Base-by-base conservation (phyloP, 2,113 vertebrate species). In the Choloepus hoffmanni region DNA sequence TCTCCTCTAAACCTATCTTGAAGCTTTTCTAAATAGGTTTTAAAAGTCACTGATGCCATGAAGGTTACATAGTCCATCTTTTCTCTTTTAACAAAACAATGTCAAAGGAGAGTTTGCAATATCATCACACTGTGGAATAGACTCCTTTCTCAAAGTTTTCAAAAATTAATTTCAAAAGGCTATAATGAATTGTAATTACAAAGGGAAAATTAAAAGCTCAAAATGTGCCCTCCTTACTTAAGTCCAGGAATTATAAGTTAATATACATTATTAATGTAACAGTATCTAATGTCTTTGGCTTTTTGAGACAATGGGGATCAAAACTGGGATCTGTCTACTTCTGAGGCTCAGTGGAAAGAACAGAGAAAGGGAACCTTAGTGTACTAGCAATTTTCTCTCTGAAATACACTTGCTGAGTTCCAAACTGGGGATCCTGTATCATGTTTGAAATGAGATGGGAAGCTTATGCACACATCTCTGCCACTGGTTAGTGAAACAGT, bases 1-100 rank as follows among this genome's bases (percentile, higher is more conserved):
- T 97, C 98, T 98, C n/a, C 97, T 98, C 97, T 94, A 92, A 92
- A 97, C 95, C 93, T 97, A 96, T 97, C 97, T 96, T 93, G 93
- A 96, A 92, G 87, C 95, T 97, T 97, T 97, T 97, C 78, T 96
- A 97, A 98, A 97, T 98, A 98, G 96, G 95, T 97, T 92, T 97
- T 93, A 97, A 97, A 98, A 97, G 97, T 97, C 92, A 97, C 97
- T 96, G 96, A 97, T 0, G 0, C 72, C 88, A 28, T 85, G 97
- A 97, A 97, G 93, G 96, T 97, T 96, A 97, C 58, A 55, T 73
- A 97, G 62, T 95, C 96, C 26, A 45, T 94, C 97, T 96, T 53
- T 18, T 90, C 63, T 96, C 94, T 82, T 67, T 21, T 85, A 96
- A 68, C 45, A 93, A 53, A 45, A 93, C 90, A 97, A 83, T 92